Evolutionary conservation across 2,888 invertebrate species (phyloP), one percentile per base, ranked within the genome.

Genomic region (Drosophila sordidapex): DNA sequence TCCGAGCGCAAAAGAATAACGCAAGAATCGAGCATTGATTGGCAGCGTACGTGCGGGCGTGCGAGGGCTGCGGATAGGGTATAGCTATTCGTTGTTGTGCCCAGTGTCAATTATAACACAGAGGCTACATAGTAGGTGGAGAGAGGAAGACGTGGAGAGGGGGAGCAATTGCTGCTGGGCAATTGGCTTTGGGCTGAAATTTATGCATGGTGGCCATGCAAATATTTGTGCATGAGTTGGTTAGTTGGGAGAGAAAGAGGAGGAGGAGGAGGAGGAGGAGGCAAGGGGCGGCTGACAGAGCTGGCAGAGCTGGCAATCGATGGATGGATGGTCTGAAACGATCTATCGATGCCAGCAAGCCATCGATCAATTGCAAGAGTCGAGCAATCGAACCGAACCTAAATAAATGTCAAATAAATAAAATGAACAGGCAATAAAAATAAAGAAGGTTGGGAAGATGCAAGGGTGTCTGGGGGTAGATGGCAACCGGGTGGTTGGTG

Each of bases 391-490:
- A 65, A 64, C 67, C 83, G 72, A 70, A 72, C 81, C 85, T 77
- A 81, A 84, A 82, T 84, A 88, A 86, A 81, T 84, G 86, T 86
- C 86, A 86, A 84, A 88, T 88, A 88, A 86, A 86, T 86, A 86
- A 85, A 81, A 78, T 74, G 76, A 85, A 83, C 78, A 74, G 78
- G 66, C 80, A 85, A 82, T 74, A 83, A 82, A 79, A 82, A 82
- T 62, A 77, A 78, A 69, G 10, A 25, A 64, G 27, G 54, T 62
- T 35, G 27, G 27, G 29, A 40, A 38, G 21, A 13, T 13, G 33
- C 13, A 15, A n/a, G 51, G 31, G 7, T 15, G 1, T 1, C 21
- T 8, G 40, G 10, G n/a, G n/a, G n/a, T 18, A 60, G 35, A 8
- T 46, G 46, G 15, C 15, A 8, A 4, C 8, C 46, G 13, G 2